Base-by-base conservation (phyloP, 2,797 vertebrate species). In the Cryptoprocta ferox region DNA sequence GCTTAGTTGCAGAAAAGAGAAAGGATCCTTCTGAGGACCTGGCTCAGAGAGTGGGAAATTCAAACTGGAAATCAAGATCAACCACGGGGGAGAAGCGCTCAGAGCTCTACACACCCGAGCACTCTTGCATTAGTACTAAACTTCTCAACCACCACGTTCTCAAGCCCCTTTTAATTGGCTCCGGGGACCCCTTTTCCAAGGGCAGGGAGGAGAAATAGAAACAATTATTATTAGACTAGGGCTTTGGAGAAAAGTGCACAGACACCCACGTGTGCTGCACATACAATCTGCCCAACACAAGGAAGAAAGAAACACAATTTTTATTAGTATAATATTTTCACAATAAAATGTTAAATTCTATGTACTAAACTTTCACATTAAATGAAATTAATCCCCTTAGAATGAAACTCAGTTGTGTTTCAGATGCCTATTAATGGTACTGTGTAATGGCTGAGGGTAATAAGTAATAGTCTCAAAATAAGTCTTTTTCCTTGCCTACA, bases 1-100 rank as follows among this genome's bases (percentile, higher is more conserved):
- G 99, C 99, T 4, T 99, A 99, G 0, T 99, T 99, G 99, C 11
- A 98, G 99, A 97, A 99, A 99, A 28, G 99, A 99, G 97, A 99
- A 99, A 98, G 99, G 99, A 98, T 99, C 39, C 75, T 32, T 26
- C 48, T 10, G 32, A 42, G 15, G 80, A 14, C 59, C 80, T 21
- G 12, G 30, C 45, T 88, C 26, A 75, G 19, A 39, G 16, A 24
- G 32, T 35, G 18, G 50, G 15, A 73, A 87, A 91, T 89, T 66
- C 2, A 59, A 91, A 73, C 73, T 6, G 56, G 21, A 87, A 95
- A 45, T 85, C 65, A 66, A 26, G 26, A 35, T 89, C 73, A 66
- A 14, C 6, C 42, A n/a, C 2, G 21, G 75, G 21, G 21, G 39
- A 70, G 59, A 81, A 48, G 10, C 16, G 35, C 14, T 32, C 50